phyloP scores from a whole-genome alignment of 2,113 vertebrate genomes.

The Gasterosteus nipponicus region DNA sequence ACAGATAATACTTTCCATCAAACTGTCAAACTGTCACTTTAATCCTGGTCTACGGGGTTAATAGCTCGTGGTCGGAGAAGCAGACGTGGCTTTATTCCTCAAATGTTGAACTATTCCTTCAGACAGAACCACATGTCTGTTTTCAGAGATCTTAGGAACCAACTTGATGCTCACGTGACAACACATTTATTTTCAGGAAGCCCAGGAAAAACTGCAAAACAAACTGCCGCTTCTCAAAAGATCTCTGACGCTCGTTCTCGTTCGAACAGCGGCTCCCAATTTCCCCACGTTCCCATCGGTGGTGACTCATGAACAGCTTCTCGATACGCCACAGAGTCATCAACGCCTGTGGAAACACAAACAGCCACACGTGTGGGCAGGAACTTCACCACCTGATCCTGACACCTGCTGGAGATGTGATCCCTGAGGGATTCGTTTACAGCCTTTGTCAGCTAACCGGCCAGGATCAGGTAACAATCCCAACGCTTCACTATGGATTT shows the following conservation, averaged over 20 bases:
- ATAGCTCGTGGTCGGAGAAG: background rate
- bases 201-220: conserved; percentile 81
- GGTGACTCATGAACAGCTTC: conserved; percentile 80
- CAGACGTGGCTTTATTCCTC: background rate
- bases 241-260: conserved; percentile 21
- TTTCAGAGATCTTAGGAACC: conserved; percentile 1
- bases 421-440: conserved; percentile 62
- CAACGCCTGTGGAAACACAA: conserved; percentile 66
- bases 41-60: background rate
- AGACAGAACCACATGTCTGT: background rate
- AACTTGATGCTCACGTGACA: conserved; percentile 67
- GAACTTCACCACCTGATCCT: conserved; percentile 50
- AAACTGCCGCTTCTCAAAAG: conserved; percentile 78
- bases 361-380: background rate
- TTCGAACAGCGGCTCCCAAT: conserved; percentile 72
- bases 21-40: background rate
- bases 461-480: conserved; percentile 55
- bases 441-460: conserved; percentile 23
- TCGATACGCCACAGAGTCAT: conserved; percentile 80
- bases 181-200: conserved; percentile 65
- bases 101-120: background rate
- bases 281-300: conserved; percentile 70
- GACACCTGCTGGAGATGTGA: conserved; percentile 53
- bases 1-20: background rate
- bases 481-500: conserved; percentile 26